Evolutionary conservation across 2,113 vertebrate species (phyloP).

Genomic region (Willisornis vidua): DNA sequence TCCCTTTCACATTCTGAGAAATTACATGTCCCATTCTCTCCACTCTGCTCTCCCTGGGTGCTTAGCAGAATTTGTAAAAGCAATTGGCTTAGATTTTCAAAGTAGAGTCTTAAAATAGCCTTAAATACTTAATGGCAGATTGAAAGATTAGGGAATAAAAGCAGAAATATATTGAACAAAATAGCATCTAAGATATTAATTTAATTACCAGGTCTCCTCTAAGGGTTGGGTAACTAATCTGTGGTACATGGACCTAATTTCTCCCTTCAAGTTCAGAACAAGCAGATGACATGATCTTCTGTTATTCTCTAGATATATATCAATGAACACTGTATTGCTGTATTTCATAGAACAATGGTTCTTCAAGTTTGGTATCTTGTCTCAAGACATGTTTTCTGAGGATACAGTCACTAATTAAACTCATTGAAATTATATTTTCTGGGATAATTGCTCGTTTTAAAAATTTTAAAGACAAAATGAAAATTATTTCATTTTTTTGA

Average conservation of each 20-base stretch:
- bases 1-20: not conserved
- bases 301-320: conserved; percentile 27
- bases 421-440: not conserved
- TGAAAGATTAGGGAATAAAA: conserved; percentile 43
- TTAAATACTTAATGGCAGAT: conserved; percentile 59
- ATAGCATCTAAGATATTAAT: conserved; percentile 43
- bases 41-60: not conserved
- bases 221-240: conserved; percentile 12
- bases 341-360: conserved; percentile 21
- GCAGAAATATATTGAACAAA: conserved; percentile 34
- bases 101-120: conserved; percentile 41
- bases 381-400: conserved; percentile 11
- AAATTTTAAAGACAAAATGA: not conserved
- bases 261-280: not conserved
- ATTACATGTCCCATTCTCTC: not conserved
- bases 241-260: conserved; percentile 19
- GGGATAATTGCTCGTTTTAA: not conserved
- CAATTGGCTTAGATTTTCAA: conserved; percentile 28
- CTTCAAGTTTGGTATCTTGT: conserved; percentile 23
- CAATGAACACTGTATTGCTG: not conserved
- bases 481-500: not conserved
- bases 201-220: conserved; percentile 46
- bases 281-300: not conserved
- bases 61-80: not conserved
- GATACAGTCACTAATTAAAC: not conserved